Evolutionary conservation across 1,140 invertebrate genomes (phyloP), one percentile per base, ranked within the genome.

Genomic region (Zaprionus ghesquierei): DNA sequence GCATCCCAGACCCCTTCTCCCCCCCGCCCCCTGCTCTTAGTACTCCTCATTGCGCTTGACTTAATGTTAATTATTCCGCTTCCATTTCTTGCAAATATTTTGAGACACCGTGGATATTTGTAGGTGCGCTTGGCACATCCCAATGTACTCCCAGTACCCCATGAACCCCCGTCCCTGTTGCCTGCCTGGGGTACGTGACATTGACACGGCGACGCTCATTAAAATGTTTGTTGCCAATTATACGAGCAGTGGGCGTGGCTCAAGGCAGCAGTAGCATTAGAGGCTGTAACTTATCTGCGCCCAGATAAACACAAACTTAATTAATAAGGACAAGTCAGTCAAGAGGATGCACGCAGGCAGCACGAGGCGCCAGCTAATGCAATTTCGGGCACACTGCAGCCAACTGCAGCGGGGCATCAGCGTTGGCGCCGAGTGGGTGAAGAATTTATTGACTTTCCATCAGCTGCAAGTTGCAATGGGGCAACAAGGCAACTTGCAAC

Each of bases 171-270:
- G 15, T 10, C 4, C n/a, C 38, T 29, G 5, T 0, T 29, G 38
- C 8, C 29, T 29, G 51, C 66, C 69, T 77, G 75, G 78, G 75
- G 71, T 69, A 76, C 78, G 79, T 87, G 82, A 73, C 70, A 62
- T 60, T 82, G 75, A 69, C 78, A 76, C 73, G 71, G 49, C 58
- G 79, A 31, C 58, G 82, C 82, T 86, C 82, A 86, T 86, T 86
- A 86, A 86, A 87, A 87, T 86, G 84, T 87, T 78, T 87, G 75
- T 56, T 68, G 75, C 75, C 82, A 86, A 86, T 86, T 87, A 86
- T 70, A 72, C 44, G 38, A 41, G 35, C 18, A 73, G 53, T 38
- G 60, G 56, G 55, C 20, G 51, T 63, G 58, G n/a, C n/a, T n/a
- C 64, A 9, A 50, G 49, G 38, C 31, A 29, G n/a, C 35, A n/a